These are phyloP conservation scores for Holacanthella duospinosa DNA, from an alignment of 2,888 invertebrate species.

Conservation along the genomic window DNA sequence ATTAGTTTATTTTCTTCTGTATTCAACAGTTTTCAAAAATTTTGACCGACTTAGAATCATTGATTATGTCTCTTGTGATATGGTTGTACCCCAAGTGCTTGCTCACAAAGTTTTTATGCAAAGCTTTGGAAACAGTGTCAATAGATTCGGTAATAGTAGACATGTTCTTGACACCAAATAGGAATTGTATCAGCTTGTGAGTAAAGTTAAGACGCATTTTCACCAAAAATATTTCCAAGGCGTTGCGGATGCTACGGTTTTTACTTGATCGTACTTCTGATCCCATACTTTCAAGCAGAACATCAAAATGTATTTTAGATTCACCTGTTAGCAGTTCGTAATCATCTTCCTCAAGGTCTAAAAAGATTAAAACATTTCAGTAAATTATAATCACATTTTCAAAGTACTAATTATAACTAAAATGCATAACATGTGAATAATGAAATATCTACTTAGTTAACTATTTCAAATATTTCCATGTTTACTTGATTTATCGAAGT, in stretches of 20 bases:
- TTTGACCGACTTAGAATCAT: not conserved
- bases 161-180: slow-evolving; percentile 15
- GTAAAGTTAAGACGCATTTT: slow-evolving; percentile 15
- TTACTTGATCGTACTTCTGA: not conserved
- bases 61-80: not conserved
- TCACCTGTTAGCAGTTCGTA: not conserved
- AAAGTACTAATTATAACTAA: too few relatives aligned
- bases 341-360: not conserved
- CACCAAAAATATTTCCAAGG: slow-evolving; percentile 18
- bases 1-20: not conserved
- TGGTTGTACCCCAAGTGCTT: slow-evolving; percentile 9
- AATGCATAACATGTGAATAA: too few relatives aligned
- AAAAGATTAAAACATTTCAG: too few relatives aligned
- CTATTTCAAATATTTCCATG: too few relatives aligned
- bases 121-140: not conserved
- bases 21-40: not conserved
- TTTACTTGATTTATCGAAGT: too few relatives aligned
- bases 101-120: slow-evolving; percentile 16
- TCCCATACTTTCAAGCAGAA: not conserved
- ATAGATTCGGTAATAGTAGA: slow-evolving; percentile 9
- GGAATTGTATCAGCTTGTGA: slow-evolving; percentile 7
- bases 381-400: too few relatives aligned
- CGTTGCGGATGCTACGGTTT: slow-evolving; percentile 6
- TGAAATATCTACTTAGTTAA: too few relatives aligned
- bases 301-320: not conserved